A percentile compares a stretch with the other conserved stretches of the same genome.
These are phyloP conservation scores for Bradynema listronoti DNA, from an alignment of 1,140 invertebrate species.

Conservation along the genomic window DNA sequence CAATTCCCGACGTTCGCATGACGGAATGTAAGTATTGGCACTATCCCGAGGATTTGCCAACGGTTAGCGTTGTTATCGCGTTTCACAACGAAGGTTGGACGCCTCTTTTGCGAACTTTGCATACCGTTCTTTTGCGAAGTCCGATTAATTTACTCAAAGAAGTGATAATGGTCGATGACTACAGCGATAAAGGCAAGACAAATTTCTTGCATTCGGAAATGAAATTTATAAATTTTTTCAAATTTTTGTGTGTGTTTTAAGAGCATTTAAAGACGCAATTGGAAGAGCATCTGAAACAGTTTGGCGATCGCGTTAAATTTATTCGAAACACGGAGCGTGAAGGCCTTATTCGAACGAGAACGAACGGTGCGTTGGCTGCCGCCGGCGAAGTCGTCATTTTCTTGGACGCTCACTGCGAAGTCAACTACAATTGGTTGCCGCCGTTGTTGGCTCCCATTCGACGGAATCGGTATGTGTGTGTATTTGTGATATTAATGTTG, in stretches of 20 bases:
- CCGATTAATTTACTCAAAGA: conserved; percentile 84
- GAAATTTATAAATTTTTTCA: conserved; percentile 12
- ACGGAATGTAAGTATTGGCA: conserved; percentile 82
- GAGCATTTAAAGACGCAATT: conserved; percentile 78
- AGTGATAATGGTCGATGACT: conserved; percentile 95
- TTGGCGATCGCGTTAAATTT: conserved; percentile 78
- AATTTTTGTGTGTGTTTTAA: conserved; percentile 54
- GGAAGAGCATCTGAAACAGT: conserved; percentile 79
- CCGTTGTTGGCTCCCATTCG: conserved; percentile 88
- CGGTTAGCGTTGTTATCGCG: conserved; percentile 88
- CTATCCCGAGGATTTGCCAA: conserved; percentile 79
- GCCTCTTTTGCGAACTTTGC: conserved; percentile 87
- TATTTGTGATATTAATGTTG: not conserved
- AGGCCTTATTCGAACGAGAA: conserved; percentile 82
- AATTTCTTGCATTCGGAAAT: not conserved
- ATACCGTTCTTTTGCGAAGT: conserved; percentile 84
- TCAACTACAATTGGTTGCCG: conserved; percentile 90
- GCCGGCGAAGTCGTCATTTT: conserved; percentile 93
- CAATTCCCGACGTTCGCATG: conserved; percentile 75
- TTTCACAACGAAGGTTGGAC: conserved; percentile 98
- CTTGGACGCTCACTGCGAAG: conserved; percentile 79
- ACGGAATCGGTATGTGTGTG: conserved; percentile 66
- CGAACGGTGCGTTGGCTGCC: conserved; percentile 82
- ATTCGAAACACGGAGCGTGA: conserved; percentile 78
- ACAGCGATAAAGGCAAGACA: conserved; percentile 76